phyloP scores from a whole-genome alignment of 2,888 invertebrate genomes.

The Drosophila ochracea region DNA sequence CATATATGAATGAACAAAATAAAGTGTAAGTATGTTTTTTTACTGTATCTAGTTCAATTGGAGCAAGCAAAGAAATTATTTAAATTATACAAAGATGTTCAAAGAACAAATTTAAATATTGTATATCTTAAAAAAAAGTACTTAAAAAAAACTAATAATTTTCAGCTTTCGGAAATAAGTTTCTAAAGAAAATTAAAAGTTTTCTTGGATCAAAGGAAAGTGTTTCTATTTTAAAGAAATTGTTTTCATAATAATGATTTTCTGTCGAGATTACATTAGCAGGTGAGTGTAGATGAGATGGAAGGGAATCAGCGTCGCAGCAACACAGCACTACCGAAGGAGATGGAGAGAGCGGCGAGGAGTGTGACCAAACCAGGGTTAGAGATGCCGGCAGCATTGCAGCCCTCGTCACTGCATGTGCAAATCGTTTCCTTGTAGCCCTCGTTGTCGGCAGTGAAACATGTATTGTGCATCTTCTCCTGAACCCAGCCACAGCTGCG shows the following conservation, averaged over 20 bases:
- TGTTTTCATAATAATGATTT: background rate
- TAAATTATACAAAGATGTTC: too few relatives aligned
- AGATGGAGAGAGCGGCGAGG: slow-evolving; percentile 34
- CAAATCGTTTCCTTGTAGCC: slow-evolving; percentile 88
- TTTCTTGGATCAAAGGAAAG: background rate
- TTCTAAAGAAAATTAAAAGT: background rate
- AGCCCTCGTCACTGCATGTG: slow-evolving; percentile 88
- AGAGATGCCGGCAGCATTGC: slow-evolving; percentile 85
- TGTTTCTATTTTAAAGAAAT: background rate
- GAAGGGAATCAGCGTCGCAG: slow-evolving; percentile 50
- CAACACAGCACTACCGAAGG: slow-evolving; percentile 34
- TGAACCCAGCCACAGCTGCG: slow-evolving; percentile 88
- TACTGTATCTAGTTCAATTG: too few relatives aligned
- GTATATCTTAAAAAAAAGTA: background rate
- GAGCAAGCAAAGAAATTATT: too few relatives aligned
- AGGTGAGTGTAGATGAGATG: background rate
- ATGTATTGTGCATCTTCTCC: slow-evolving; percentile 82
- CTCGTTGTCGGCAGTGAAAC: slow-evolving; percentile 88
- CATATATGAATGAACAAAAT: too few relatives aligned
- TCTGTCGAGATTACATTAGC: background rate
- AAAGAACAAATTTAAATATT: too few relatives aligned
- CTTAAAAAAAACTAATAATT: background rate
- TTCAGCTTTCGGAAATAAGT: background rate
- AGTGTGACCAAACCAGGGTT: slow-evolving; percentile 32
- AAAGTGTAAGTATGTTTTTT: background rate